phyloP scores from a whole-genome alignment of 2,113 vertebrate genomes.

The Stomatorhinus ivindoensis region DNA sequence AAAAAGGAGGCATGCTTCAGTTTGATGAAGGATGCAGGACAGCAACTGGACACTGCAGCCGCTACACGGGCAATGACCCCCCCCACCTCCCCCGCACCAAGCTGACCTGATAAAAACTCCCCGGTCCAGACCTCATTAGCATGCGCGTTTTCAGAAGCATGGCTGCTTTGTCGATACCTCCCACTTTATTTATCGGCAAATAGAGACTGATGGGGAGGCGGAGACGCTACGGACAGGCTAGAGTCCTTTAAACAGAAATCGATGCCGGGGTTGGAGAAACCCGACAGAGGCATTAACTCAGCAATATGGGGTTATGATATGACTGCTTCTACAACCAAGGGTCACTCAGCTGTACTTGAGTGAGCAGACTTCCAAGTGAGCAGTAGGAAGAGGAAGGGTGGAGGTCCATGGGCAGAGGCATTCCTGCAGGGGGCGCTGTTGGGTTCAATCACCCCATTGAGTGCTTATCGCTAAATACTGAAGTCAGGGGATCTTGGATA shows the following conservation, averaged over 20 bases:
- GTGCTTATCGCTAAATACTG: background rate
- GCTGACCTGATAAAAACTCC: slow-evolving; percentile 42
- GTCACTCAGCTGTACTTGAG: slow-evolving; percentile 14
- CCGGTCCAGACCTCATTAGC: slow-evolving; percentile 77
- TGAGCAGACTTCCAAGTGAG: background rate
- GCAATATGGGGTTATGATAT: slow-evolving; percentile 71
- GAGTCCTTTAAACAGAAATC: slow-evolving; percentile 78
- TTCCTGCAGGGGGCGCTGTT: slow-evolving; percentile 49
- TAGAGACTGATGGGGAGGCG: slow-evolving; percentile 83
- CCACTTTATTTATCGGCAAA: slow-evolving; percentile 98
- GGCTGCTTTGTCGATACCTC: slow-evolving; percentile 76
- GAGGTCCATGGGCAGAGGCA: slow-evolving; percentile 40
- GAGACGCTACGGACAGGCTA: slow-evolving; percentile 78
- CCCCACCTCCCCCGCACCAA: slow-evolving; percentile 29
- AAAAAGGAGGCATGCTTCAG: slow-evolving; percentile 51
- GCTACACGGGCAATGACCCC: slow-evolving; percentile 36
- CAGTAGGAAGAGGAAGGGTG: background rate
- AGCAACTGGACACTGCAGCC: slow-evolving; percentile 54
- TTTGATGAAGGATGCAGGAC: slow-evolving; percentile 59
- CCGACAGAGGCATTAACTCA: slow-evolving; percentile 68
- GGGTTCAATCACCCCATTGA: slow-evolving; percentile 49
- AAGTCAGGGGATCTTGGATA: background rate
- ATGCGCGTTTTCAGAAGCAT: slow-evolving; percentile 85
- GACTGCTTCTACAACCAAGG: slow-evolving; percentile 47
- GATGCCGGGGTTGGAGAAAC: slow-evolving; percentile 64